Conservation (phyloP, 1,140 invertebrate species). For the Gonioctena quinquepunctata region DNA sequence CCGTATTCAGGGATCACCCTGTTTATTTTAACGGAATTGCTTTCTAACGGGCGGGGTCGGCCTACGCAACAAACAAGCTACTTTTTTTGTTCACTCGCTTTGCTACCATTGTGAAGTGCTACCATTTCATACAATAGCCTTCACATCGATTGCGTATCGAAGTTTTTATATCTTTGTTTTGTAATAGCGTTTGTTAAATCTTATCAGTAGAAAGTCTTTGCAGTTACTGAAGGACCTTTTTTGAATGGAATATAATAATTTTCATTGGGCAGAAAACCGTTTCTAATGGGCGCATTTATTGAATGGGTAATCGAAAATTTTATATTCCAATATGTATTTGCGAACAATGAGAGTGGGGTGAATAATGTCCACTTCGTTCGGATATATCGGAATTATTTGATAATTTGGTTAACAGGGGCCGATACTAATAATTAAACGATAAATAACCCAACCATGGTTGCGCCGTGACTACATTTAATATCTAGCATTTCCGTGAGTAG, state of each 20-base stretch:
- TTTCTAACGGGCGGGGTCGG: constrained; percentile 40
- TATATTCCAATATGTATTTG: too few relatives aligned
- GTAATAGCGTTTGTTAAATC: constrained; percentile 22
- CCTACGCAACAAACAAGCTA: constrained; percentile 35
- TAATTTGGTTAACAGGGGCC: too few relatives aligned
- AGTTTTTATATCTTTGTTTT: constrained; percentile 26
- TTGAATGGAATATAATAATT: background rate
- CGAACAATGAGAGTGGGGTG: too few relatives aligned
- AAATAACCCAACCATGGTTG: too few relatives aligned
- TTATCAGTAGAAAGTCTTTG: constrained; percentile 18
- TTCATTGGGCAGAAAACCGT: background rate
- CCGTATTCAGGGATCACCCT: constrained; percentile 16
- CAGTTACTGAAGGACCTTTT: background rate
- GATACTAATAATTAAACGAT: background rate
- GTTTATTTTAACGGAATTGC: constrained; percentile 30
- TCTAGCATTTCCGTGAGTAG: too few relatives aligned
- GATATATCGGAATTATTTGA: too few relatives aligned
- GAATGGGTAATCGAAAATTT: background rate
- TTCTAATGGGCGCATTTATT: background rate
- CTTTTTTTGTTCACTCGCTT: constrained; percentile 25
- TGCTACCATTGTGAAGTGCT: constrained; percentile 38
- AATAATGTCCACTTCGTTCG: too few relatives aligned
- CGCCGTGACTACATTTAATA: too few relatives aligned
- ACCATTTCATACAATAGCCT: constrained; percentile 41
- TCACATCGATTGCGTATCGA: constrained; percentile 33